Conservation (phyloP, 2,113 vertebrate species). For the Saguinus midas region DNA sequence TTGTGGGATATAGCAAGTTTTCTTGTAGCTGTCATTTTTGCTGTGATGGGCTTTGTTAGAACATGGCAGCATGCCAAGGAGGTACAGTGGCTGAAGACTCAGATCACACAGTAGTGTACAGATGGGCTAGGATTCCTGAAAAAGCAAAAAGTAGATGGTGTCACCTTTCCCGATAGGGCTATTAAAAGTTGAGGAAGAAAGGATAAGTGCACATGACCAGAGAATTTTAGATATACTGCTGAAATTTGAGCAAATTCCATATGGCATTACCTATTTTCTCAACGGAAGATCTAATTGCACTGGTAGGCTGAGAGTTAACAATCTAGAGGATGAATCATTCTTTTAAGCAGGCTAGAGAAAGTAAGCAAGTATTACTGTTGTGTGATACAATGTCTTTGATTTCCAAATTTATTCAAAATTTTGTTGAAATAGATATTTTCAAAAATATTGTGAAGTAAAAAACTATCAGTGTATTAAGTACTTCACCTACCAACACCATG, state of each 20-base stretch:
- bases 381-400: not conserved
- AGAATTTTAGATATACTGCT: not conserved
- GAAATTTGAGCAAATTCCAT: not conserved
- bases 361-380: not conserved
- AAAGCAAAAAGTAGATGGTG: not conserved
- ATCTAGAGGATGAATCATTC: not conserved
- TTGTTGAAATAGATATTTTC: not conserved
- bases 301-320: not conserved
- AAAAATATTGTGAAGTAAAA: not conserved
- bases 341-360: not conserved
- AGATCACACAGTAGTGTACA: not conserved
- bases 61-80: not conserved
- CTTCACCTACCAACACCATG: not conserved
- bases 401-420: not conserved
- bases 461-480: not conserved
- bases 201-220: not conserved
- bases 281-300: not conserved
- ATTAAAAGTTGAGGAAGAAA: not conserved
- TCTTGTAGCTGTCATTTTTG: not conserved
- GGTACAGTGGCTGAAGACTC: not conserved
- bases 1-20: not conserved
- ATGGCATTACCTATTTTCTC: not conserved
- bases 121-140: not conserved
- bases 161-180: not conserved
- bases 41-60: not conserved